Conservation (phyloP, 2,888 invertebrate species). For the Nemoura dubitans region DNA sequence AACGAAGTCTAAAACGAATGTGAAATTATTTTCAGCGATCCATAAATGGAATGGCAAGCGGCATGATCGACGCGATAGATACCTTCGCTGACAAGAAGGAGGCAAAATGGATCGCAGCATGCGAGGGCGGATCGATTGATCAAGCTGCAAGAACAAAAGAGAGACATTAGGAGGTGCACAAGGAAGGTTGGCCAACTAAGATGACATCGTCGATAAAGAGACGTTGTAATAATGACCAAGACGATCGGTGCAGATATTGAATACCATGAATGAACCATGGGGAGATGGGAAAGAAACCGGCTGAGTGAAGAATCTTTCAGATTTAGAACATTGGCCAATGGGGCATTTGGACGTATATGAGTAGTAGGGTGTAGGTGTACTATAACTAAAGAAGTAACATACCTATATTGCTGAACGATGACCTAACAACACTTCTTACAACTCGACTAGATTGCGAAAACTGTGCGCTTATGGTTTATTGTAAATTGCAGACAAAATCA, state of each 20-base stretch:
- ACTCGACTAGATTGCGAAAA: no score
- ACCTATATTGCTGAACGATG: no score
- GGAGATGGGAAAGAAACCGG: no score
- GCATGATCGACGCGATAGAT: neutral
- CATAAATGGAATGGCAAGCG: neutral
- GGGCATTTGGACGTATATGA: no score
- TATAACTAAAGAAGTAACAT: no score
- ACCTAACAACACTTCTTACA: no score
- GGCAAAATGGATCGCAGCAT: slow-evolving; percentile 22
- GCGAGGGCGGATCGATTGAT: slow-evolving; percentile 2
- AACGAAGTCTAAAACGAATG: neutral
- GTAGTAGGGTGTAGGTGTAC: no score
- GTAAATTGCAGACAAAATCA: no score
- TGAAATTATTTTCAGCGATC: neutral
- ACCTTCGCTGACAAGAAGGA: neutral
- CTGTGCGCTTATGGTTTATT: no score
- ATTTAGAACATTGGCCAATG: no score
- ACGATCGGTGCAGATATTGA: neutral
- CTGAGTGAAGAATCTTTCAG: no score
- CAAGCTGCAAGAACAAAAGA: slow-evolving; percentile 12
- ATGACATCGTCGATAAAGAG: neutral
- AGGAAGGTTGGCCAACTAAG: neutral
- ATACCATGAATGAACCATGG: neutral
- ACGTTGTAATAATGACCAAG: neutral
- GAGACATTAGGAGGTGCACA: neutral